Percentiles rank a stretch among this genome's conserved stretches.
phyloP scores from a whole-genome alignment of 2,888 invertebrate species.

The Ptycholaimellus sp. region DNA sequence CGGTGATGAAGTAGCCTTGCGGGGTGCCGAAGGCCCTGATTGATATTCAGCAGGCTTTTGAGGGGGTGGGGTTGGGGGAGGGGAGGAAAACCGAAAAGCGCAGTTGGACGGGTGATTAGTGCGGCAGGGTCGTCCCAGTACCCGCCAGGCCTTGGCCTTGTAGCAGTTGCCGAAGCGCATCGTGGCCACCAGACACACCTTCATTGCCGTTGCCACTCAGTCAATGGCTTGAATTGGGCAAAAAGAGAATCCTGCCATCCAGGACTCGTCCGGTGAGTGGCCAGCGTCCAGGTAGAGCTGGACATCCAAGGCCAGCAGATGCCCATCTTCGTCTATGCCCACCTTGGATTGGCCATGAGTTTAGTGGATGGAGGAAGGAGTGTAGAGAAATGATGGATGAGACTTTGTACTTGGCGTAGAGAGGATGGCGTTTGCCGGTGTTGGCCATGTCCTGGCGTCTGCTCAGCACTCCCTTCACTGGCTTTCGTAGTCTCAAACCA shows the following conservation, averaged over 20 bases:
- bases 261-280: conserved; percentile 53
- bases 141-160: conserved; percentile 44
- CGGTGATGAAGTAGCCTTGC: conserved; percentile 60
- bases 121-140: conserved; percentile 43
- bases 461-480: conserved; percentile 63
- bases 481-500: conserved; percentile 29
- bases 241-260: too few species aligned
- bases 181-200: too few species aligned
- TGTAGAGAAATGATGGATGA: too few species aligned
- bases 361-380: too few species aligned
- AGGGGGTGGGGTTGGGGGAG: too few species aligned
- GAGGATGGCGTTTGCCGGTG: conserved; percentile 67
- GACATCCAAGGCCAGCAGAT: conserved; percentile 45
- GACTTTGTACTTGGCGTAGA: conserved; percentile 55
- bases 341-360: conserved; percentile 7
- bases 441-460: conserved; percentile 73
- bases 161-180: conserved; percentile 65
- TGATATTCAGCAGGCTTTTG: too few species aligned
- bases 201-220: too few species aligned
- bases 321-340: conserved; percentile 40
- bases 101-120: conserved; percentile 75
- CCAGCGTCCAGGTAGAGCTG: conserved; percentile 59
- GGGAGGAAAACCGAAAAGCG: too few species aligned
- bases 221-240: too few species aligned
- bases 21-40: conserved; percentile 64